These are phyloP conservation scores for Lota lota DNA, from an alignment of 2,113 vertebrate genomes.

Conservation along the genomic window DNA sequence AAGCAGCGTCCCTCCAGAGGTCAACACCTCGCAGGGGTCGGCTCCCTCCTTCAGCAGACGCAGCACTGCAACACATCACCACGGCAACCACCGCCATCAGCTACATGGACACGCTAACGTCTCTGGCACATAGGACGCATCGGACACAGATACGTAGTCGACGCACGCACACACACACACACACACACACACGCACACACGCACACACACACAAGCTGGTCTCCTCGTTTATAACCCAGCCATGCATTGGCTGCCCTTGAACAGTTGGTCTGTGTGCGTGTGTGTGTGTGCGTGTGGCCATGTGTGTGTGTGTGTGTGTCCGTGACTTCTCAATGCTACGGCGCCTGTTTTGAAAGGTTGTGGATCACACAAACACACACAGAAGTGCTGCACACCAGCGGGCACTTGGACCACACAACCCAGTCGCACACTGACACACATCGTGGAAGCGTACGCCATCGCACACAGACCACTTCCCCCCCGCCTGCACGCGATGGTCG, in stretches of 20 bases:
- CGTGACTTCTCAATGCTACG: background rate
- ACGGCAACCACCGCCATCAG: background rate
- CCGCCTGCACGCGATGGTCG: no score
- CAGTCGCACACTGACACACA: background rate
- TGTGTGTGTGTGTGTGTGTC: conserved; percentile 5
- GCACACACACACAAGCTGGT: background rate
- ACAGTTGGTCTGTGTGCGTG: background rate
- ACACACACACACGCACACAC: background rate
- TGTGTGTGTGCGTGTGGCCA: background rate
- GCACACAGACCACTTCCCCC: background rate
- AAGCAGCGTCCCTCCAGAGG: conserved; percentile 88
- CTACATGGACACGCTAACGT: background rate
- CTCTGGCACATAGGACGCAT: background rate
- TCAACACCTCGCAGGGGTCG: conserved; percentile 73
- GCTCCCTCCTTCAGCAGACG: conserved; percentile 86
- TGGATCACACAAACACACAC: background rate
- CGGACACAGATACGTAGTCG: background rate
- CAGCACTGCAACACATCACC: conserved; percentile 78
- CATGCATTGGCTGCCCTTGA: background rate
- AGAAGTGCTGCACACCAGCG: background rate
- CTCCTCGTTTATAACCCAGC: background rate
- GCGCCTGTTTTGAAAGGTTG: background rate
- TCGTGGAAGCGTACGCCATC: background rate
- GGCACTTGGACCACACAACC: background rate
- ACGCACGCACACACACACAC: background rate